A percentile compares a stretch with the other conserved stretches of the same genome.
Conservation (phyloP, 1,140 invertebrate genomes). For the Macrotrachela quadricornifera region DNA sequence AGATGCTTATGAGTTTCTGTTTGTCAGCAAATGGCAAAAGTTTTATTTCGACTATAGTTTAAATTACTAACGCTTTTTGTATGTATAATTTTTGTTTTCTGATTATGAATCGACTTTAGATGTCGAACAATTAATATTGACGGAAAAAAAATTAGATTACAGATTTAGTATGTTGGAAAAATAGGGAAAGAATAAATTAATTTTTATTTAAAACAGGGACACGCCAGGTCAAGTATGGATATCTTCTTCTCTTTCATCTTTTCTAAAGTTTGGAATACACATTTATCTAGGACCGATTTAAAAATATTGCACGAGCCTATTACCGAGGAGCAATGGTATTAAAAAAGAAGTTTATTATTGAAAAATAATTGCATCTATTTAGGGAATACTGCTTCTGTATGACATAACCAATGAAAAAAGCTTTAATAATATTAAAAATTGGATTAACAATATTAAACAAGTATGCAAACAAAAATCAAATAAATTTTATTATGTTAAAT, state of each 20-base stretch:
- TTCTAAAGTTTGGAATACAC: no score
- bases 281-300: conserved; percentile 68
- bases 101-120: conserved; percentile 47
- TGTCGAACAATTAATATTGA: conserved; percentile 36
- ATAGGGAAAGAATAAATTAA: conserved; percentile 11
- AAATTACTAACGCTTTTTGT: no score
- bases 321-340: conserved; percentile 72
- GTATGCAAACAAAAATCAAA: conserved; percentile 17
- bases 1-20: no score
- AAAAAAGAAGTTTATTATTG: neutral
- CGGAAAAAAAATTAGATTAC: conserved; percentile 36
- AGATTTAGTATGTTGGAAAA: conserved; percentile 39
- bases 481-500: conserved; percentile 40
- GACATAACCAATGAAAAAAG: conserved; percentile 94
- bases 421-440: conserved; percentile 94
- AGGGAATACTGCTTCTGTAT: conserved; percentile 87
- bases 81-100: no score
- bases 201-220: conserved; percentile 26
- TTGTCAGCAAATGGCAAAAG: no score
- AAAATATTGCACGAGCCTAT: conserved; percentile 87
- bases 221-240: conserved; percentile 35
- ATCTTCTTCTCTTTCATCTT: no score
- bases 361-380: neutral
- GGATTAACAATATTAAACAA: conserved; percentile 91
- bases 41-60: conserved; percentile 9